phyloP scores from a whole-genome alignment of 2,888 invertebrate genomes.

The Eupithecia centaureata region DNA sequence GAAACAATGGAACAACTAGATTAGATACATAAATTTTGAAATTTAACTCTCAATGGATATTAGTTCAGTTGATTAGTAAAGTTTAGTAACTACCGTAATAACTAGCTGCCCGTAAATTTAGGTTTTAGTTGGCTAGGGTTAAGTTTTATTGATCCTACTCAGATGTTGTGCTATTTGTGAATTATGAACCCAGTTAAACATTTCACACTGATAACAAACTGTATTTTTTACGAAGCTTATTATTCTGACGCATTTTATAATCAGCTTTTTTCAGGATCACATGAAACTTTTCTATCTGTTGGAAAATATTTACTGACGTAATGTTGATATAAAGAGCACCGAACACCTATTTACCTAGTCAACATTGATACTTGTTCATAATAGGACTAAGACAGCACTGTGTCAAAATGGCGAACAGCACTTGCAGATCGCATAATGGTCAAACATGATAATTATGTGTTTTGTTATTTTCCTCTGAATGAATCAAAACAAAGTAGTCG shows the following conservation, averaged over 20 bases:
- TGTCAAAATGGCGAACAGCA: no score
- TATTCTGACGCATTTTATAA: neutral
- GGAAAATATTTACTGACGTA: neutral
- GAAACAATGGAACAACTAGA: conserved; percentile 6
- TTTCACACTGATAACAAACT: conserved; percentile 1
- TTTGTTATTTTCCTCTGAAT: neutral
- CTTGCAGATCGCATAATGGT: no score
- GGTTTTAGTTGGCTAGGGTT: conserved; percentile 19
- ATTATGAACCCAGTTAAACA: neutral
- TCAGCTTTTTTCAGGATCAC: neutral
- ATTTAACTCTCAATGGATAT: conserved; percentile 28
- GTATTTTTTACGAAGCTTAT: neutral
- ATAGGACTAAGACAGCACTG: no score
- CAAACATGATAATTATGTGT: neutral
- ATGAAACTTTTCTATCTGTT: neutral
- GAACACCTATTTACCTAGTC: neutral
- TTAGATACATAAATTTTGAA: conserved; percentile 15
- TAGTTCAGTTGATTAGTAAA: conserved; percentile 28
- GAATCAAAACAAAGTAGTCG: neutral
- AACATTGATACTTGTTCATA: neutral
- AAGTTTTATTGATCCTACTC: conserved; percentile 19
- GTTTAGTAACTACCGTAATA: conserved; percentile 26
- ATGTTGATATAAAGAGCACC: neutral
- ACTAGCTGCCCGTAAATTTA: conserved; percentile 21
- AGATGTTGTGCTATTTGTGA: conserved; percentile 5